phyloP scores from a whole-genome alignment of 2,113 vertebrate genomes.

The human region GRCh38 chr15:39963001-39963500 shows the following conservation, averaged over 20 bases:
- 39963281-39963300: not conserved
- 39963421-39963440: not conserved
- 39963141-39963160: not conserved
- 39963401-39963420: conserved; percentile 32
- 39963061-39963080: not conserved
- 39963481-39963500: conserved; percentile 20
- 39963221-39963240: not conserved
- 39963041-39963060: not conserved
- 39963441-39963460: conserved; percentile 21
- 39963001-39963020: not conserved
- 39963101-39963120: not conserved
- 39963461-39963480: conserved; percentile 50
- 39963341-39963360: not conserved
- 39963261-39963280: conserved; percentile 5
- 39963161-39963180: not conserved
- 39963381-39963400: not conserved
- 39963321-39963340: conserved; percentile 21
- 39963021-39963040: not conserved
- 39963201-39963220: not conserved
- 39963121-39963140: not conserved
- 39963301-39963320: conserved; percentile 9
- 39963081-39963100: not conserved
- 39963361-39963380: not conserved
- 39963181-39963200: not conserved
- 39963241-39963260: not conserved